Base-by-base conservation (phyloP, 2,888 invertebrate genomes). In the Villa cingulata region DNA sequence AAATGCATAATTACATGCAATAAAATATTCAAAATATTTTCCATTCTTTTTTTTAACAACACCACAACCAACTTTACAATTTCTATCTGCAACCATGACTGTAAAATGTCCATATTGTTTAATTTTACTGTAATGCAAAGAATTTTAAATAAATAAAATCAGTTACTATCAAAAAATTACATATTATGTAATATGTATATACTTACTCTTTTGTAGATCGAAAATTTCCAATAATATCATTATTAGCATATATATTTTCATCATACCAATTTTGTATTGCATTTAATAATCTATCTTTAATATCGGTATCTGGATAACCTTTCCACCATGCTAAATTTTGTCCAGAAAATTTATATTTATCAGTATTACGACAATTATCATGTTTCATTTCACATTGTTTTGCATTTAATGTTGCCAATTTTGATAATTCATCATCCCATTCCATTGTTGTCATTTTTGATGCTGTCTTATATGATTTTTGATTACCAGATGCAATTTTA, bases 401-500 rank as follows among this genome's bases (percentile, higher is more conserved):
- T 17, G 57, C 64, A 53, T 67, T 64, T 39, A 67, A 48, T 19
- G 56, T 53, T 6, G 67, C 66, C 48, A 67, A 52, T 48, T 58
- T 58, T 34, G 58, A 64, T 46, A 67, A 54, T 48, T 67, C 67
- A 3, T 49, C 47, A 51, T 65, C 63, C 67, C 67, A 67, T 47
- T 59, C 59, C 18, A 67, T 48, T 17, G 60, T 41, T 3, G 64
- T 64, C 67, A 67, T 67, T 27, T 58, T 61, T 2, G 57, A 50
- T 19, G 67, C 67, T 1, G 62, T 37, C 18, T 52, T 46, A 39
- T 63, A 67, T 15, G 61, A 63, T 2, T 53, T 49, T 32, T 66
- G 48, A 32, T 58, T 51, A 0, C 67, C 67, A n/a, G 56, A 41
- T 7, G 67, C 67, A 12, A 66, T 59, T 32, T 59, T 58, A 49